Evolutionary conservation across 2,888 invertebrate genomes (phyloP), one percentile per base, ranked within the genome.

Genomic region (Himalopsyche kuldschensis): DNA sequence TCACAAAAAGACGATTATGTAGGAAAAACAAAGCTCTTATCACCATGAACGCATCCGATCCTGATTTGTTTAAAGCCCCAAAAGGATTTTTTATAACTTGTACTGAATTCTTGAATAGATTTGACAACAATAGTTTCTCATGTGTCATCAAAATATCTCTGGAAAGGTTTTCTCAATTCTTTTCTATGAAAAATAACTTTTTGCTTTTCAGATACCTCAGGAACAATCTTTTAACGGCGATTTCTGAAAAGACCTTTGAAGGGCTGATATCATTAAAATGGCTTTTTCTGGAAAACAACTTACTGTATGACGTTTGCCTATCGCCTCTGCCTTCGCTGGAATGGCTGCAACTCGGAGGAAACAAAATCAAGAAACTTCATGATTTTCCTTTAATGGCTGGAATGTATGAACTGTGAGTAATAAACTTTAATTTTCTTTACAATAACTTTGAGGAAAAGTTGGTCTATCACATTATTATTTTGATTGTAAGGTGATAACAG

Each of bases 381-480:
- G 88, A 87, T 63, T 90, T 94, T 87, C 92, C 93, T 10, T 87
- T 88, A 85, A 88, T 93, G 86, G 90, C 90, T 10, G 88, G 88
- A 32, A 87, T 93, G 15, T 88, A 86, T 80, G 91, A 92, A 87
- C 87, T 93, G 93, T 93, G 89, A 91, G 91, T 89, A 82, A 24
- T 63, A 75, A 75, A 24, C 11, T 55, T 75, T 41, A 11, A 31
- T 32, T 35, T 80, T 24, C 35, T 30, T 0, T 46, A 20, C 48
- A 41, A 41, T 15, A 41, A 41, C 4, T 41, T 41, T 41, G 41
- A 15, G 1, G 1, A 35, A 8, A 8, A 1, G 10, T 35, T 35
- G 4, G 5, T 1, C 3, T 35, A 10, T 35, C 6, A 4, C 10
- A 35, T n/a, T n/a, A n/a, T n/a, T n/a, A n/a, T n/a, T n/a, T n/a